Base-by-base conservation (phyloP, 2,888 invertebrate genomes). In the Megastigmus dorsalis region DNA sequence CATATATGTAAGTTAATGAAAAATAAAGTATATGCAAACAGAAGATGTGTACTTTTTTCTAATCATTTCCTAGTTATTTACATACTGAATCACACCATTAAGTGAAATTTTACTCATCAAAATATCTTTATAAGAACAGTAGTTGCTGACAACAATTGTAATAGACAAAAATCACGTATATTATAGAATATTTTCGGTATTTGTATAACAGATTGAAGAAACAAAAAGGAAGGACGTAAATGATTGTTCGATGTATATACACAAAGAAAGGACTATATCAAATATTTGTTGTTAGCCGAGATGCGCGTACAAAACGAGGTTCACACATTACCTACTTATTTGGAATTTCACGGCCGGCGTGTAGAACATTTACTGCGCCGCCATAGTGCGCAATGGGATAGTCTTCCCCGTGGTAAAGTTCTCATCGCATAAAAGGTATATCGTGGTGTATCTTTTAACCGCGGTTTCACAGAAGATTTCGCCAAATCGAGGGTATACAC, bases 261-360 rank as follows among this genome's bases (percentile, higher is more conserved):
- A 45, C 4, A 15, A 45, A 4, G n/a, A n/a, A 65, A 48, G 38
- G 36, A 38, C 20, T 18, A n/a, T n/a, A 43, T 57, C 48, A 57
- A 65, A 57, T 33, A 57, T 65, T 71, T 50, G 59, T 72, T 52
- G 6, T 72, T 30, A 15, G 18, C 15, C 10, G 30, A 2, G 6
- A 54, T 9, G 23, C 13, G 20, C 13, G 18, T 41, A 62, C 43
- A 33, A 59, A 50, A 59, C 65, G 65, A 66, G 72, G 65, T 43
- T 59, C 66, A 72, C 30, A 52, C 60, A 73, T 73, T 73, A 65
- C 72, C 72, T 67, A 73, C 72, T 73, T 73, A 73, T 73, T 67
- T 60, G 66, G 66, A 73, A 73, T 73, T 73, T 73, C 72, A 67
- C 60, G 33, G 59, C 48, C 55, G 54, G 23, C 50, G 20, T 62